Evolutionary conservation across 2,888 invertebrate species (phyloP), one percentile per base, ranked within the genome.

Genomic region (Sthenelais limicola): DNA sequence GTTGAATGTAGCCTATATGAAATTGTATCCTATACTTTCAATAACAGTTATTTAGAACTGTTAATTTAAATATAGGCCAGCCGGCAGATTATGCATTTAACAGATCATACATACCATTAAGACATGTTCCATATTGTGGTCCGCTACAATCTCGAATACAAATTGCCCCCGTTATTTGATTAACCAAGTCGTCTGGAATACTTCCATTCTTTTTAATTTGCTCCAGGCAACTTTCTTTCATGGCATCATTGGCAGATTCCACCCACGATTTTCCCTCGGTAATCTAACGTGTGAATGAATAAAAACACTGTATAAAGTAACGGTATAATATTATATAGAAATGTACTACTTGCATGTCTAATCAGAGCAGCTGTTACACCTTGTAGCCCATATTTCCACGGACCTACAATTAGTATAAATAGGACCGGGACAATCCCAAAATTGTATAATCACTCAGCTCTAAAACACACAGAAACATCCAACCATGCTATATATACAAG

Each of bases 181-280:
- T n/a, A 15, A 58, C 68, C 33, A 77, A 52, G 67, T 69, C 48
- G 4, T 5, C 1, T 5, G 76, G 72, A 4, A 79, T 58, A 48
- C 49, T 74, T n/a, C 24, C 56, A 43, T 78, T 76, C 62, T 56
- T 74, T 62, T 76, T 74, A 3, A 79, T 47, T 38, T 74, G 77
- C 69, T 79, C 78, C 66, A 75, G 52, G 38, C 79, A 79, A 48
- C 78, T 76, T 48, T 78, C 76, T 69, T 76, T 77, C 79, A 79
- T 79, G 48, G 79, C 78, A 5, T 73, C 76, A 28, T 74, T 33
- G n/a, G 79, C 78, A 1, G 79, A 79, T 43, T 71, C 68, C 4
- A 73, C 73, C 77, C 77, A 79, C 12, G 30, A 38, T 15, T 73
- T 70, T 24, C 68, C 52, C 9, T 71, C 74, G 18, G 75, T 78